Evolutionary conservation across 2,797 vertebrate genomes (phyloP).

Genomic region (Saxicola maurus): DNA sequence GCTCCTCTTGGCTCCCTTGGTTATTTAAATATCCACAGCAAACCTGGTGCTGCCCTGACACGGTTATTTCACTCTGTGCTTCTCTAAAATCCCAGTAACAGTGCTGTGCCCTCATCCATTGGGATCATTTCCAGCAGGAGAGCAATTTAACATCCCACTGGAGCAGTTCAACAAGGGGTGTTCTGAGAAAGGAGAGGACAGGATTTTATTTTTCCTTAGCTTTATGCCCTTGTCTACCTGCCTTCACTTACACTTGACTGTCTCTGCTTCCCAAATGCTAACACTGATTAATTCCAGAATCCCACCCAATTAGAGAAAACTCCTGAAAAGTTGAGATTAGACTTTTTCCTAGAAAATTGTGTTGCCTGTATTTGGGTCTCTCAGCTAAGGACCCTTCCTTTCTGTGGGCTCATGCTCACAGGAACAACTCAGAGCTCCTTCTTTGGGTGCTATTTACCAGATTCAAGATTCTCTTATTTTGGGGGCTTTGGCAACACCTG

Average conservation of each 20-base stretch:
- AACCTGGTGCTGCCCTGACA: not conserved
- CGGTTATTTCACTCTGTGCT: not conserved
- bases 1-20: not conserved
- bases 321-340: not conserved
- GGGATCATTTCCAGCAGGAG: not conserved
- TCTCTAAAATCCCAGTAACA: not conserved
- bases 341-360: not conserved
- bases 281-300: not conserved
- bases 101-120: not conserved
- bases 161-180: not conserved
- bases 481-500: not conserved
- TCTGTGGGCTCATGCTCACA: accelerated
- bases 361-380: not conserved
- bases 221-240: not conserved
- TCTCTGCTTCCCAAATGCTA: not conserved
- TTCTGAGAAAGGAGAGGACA: not conserved
- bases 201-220: not conserved
- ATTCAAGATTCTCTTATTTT: not conserved
- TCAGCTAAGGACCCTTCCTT: not conserved
- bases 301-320: not conserved
- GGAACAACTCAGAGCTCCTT: not conserved
- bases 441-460: accelerated
- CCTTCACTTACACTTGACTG: not conserved
- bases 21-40: not conserved
- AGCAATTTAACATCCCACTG: not conserved